These are phyloP conservation scores for Napeogenes sylphis DNA, from an alignment of 2,888 invertebrate genomes.

Conservation along the genomic window DNA sequence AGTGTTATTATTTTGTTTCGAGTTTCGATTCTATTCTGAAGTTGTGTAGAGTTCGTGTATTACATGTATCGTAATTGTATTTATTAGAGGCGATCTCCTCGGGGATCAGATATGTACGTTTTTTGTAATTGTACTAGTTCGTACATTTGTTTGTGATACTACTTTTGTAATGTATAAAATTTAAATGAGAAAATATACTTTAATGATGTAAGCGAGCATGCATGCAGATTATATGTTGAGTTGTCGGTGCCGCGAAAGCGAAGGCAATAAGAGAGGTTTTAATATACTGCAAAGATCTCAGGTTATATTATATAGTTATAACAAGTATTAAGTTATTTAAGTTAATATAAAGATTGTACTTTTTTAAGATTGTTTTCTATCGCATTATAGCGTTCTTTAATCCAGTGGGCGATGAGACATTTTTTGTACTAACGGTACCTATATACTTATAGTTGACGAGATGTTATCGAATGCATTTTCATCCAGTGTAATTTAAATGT, in stretches of 20 bases:
- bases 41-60: slow-evolving; percentile 70
- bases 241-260: slow-evolving; percentile 49
- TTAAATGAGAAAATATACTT: slow-evolving; percentile 69
- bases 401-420: slow-evolving; percentile 54
- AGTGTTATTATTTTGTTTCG: slow-evolving; percentile 73
- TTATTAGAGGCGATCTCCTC: slow-evolving; percentile 69
- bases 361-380: slow-evolving; percentile 73
- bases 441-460: slow-evolving; percentile 50
- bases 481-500: slow-evolving; percentile 73
- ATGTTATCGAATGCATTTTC: slow-evolving; percentile 64
- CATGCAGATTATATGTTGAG: slow-evolving; percentile 54
- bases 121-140: slow-evolving; percentile 75
- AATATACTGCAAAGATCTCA: slow-evolving; percentile 73
- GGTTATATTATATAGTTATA: slow-evolving; percentile 75
- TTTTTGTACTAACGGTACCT: slow-evolving; percentile 56
- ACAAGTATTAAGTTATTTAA: slow-evolving; percentile 78
- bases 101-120: slow-evolving; percentile 63
- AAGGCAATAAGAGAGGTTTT: slow-evolving; percentile 50
- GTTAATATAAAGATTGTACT: slow-evolving; percentile 74
- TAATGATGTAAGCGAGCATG: slow-evolving; percentile 67
- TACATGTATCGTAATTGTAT: slow-evolving; percentile 71
- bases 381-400: slow-evolving; percentile 50
- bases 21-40: slow-evolving; percentile 75
- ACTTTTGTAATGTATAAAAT: slow-evolving; percentile 77
- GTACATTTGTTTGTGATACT: slow-evolving; percentile 80